A percentile compares a stretch with the other conserved stretches of the same genome.
Conservation (phyloP, 2,797 vertebrate genomes). For the Sebastes matsubarae region DNA sequence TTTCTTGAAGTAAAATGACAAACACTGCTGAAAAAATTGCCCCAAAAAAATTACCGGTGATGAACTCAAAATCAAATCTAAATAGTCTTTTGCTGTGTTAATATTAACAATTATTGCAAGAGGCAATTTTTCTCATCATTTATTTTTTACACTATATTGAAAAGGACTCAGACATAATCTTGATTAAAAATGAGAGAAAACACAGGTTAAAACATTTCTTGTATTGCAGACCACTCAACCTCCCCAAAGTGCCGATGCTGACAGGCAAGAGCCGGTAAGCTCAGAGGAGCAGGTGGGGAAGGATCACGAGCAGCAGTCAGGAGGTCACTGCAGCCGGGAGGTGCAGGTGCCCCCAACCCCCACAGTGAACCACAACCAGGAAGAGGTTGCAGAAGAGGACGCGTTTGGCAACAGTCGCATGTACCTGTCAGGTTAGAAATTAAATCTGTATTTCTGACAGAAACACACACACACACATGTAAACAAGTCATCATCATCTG, state of each 20-base stretch:
- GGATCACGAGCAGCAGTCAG: conserved; percentile 54
- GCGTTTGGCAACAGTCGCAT: conserved; percentile 79
- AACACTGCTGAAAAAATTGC: too few relatives aligned
- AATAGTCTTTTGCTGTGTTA: not conserved
- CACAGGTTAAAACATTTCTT: not conserved
- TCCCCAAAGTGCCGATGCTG: conserved; percentile 75
- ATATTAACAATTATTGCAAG: not conserved
- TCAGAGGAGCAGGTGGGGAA: conserved; percentile 64
- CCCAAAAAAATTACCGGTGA: too few relatives aligned
- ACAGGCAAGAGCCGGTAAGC: conserved; percentile 63
- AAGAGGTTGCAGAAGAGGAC: conserved; percentile 79
- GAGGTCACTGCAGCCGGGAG: conserved; percentile 63
- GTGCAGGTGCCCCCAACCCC: conserved; percentile 50
- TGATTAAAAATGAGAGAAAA: not conserved
- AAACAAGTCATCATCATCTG: not conserved
- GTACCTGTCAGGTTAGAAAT: conserved; percentile 84
- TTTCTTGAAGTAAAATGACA: too few relatives aligned
- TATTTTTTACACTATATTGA: not conserved
- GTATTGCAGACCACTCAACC: conserved; percentile 60
- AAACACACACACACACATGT: not conserved
- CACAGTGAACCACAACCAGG: conserved; percentile 82
- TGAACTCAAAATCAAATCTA: too few relatives aligned
- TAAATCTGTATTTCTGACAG: conserved; percentile 2
- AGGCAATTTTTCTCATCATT: not conserved
- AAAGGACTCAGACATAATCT: not conserved